Evolutionary conservation across 2,888 invertebrate genomes (phyloP).

Genomic region (Agrypnus murinus): DNA sequence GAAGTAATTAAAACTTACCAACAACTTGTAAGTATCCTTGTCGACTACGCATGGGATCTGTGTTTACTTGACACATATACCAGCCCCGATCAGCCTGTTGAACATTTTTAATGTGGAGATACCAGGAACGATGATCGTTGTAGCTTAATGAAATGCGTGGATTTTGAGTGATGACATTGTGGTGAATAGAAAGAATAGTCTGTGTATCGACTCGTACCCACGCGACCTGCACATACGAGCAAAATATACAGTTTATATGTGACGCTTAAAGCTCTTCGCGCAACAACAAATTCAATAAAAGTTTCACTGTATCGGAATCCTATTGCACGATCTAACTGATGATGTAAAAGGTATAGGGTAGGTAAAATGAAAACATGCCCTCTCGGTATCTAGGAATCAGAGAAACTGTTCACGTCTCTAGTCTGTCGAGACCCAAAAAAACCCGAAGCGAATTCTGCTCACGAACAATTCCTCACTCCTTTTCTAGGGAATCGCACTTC

Average conservation of each 20-base stretch:
- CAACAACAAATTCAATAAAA: constrained; percentile 56
- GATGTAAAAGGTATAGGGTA: constrained; percentile 60
- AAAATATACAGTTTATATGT: not conserved
- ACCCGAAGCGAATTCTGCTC: constrained; percentile 64
- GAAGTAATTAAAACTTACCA: constrained; percentile 77
- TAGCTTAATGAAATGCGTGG: constrained; percentile 89
- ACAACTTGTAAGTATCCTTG: constrained; percentile 94
- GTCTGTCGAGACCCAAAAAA: constrained; percentile 66
- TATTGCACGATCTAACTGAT: constrained; percentile 58
- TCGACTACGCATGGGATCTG: constrained; percentile 93
- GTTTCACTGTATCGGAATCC: constrained; percentile 53
- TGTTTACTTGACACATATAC: constrained; percentile 96
- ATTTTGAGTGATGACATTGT: constrained; percentile 93
- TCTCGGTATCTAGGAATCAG: constrained; percentile 65
- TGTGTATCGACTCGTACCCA: constrained; percentile 96
- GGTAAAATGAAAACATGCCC: constrained; percentile 66
- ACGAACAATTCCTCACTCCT: constrained; percentile 69
- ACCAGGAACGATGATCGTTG: constrained; percentile 95
- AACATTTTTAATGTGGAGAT: constrained; percentile 90
- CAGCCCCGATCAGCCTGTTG: constrained; percentile 92
- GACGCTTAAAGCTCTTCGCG: constrained; percentile 31
- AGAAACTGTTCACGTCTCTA: constrained; percentile 66
- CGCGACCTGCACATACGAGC: constrained; percentile 81
- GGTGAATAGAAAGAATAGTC: constrained; percentile 93
- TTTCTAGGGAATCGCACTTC: constrained; percentile 66